Conservation (phyloP, 1,140 invertebrate genomes). For the Drosophila virilis region DNA sequence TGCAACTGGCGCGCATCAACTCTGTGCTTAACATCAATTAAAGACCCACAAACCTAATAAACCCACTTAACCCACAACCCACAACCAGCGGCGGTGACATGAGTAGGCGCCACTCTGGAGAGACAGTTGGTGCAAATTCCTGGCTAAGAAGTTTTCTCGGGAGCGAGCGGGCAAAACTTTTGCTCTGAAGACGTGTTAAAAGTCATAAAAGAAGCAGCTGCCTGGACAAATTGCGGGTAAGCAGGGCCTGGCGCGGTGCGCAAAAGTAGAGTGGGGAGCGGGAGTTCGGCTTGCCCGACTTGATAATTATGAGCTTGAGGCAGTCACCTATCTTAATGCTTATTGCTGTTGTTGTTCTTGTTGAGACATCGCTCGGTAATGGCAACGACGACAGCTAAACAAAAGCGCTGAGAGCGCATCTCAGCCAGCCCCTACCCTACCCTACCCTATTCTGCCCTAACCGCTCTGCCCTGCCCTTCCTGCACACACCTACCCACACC, state of each 20-base stretch:
- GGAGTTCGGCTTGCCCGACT: constrained; percentile 25
- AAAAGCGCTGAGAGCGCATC: constrained; percentile 72
- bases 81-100: constrained; percentile 44
- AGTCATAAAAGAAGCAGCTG: constrained; percentile 19
- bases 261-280: not conserved
- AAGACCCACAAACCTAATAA: constrained; percentile 75
- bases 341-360: constrained; percentile 39
- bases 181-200: constrained; percentile 22
- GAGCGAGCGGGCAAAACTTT: constrained; percentile 29
- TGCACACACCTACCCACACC: not conserved
- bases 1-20: constrained; percentile 55
- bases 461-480: not conserved
- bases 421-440: constrained; percentile 36
- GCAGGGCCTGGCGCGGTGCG: not conserved
- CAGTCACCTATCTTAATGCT: constrained; percentile 56
- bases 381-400: constrained; percentile 69
- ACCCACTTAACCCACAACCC: constrained; percentile 70
- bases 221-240: constrained; percentile 21
- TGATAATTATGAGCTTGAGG: constrained; percentile 67
- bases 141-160: not conserved
- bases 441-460: not conserved
- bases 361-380: constrained; percentile 43
- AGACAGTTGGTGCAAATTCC: constrained; percentile 27
- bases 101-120: not conserved
- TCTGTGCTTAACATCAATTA: constrained; percentile 75